Evolutionary conservation across 2,113 vertebrate genomes (phyloP).

Genomic region (Cephalophus harveyi): DNA sequence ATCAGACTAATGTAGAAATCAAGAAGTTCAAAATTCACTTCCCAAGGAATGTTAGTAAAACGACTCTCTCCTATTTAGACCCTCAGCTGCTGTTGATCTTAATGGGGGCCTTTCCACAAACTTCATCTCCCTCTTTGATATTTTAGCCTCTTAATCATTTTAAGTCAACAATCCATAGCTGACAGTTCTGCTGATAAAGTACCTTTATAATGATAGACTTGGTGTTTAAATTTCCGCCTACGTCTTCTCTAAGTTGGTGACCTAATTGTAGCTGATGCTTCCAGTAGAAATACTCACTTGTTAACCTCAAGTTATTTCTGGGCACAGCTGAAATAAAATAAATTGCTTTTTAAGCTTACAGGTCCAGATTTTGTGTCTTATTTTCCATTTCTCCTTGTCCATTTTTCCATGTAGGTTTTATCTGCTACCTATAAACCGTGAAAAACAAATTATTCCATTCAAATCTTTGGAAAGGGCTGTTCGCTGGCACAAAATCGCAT

Average conservation of each 20-base stretch:
- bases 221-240: conserved; percentile 43
- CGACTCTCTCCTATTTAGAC: neutral
- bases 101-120: neutral
- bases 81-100: neutral
- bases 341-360: conserved; percentile 55
- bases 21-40: neutral
- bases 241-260: conserved; percentile 53
- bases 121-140: conserved; percentile 12
- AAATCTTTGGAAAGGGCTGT: conserved; percentile 73
- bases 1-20: neutral
- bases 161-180: conserved; percentile 17
- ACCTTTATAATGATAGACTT: conserved; percentile 52
- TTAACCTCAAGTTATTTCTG: conserved; percentile 68
- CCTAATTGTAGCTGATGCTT: conserved; percentile 42
- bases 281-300: conserved; percentile 63
- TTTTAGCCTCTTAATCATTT: conserved; percentile 28
- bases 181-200: conserved; percentile 60
- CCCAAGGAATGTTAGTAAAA: neutral
- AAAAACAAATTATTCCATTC: conserved; percentile 76
- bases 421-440: conserved; percentile 73
- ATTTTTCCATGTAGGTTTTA: conserved; percentile 73
- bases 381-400: conserved; percentile 74
- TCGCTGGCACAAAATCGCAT: conserved; percentile 62
- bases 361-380: conserved; percentile 59
- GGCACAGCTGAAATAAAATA: conserved; percentile 30